Base-by-base conservation (phyloP, 2,797 vertebrate species). In the Phoebastria nigripes region DNA sequence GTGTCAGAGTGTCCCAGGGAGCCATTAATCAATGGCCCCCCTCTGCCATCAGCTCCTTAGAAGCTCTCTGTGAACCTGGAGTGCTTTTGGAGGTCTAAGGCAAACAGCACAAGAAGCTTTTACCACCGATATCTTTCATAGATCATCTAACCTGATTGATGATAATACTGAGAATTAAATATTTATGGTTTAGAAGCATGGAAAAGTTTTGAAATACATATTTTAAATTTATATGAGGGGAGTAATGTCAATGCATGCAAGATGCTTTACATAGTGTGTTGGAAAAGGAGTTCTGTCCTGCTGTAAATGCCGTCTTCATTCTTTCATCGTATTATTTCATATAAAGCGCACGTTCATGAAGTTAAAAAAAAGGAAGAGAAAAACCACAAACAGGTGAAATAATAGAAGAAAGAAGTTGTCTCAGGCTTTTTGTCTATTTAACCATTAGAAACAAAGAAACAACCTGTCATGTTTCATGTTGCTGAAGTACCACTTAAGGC, bases 1-100 rank as follows among this genome's bases (percentile, higher is more conserved):
- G 98, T 98, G 98, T 98, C 98, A 96, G 96, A 93, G 94, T 87
- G 89, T 97, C 96, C 96, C 66, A 90, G 89, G 92, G 96, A 97
- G 82, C 93, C 95, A 98, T 98, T 97, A 94, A 98, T 98, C 98
- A 98, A 93, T 16, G 77, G 37, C 44, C 86, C 29, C 67, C 37
- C 90, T 79, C 97, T 94, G 96, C 98, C 96, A 97, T 86, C 89
- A 96, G 94, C 95, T 97, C 92, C 95, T 97, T 95, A 92, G 96
- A 90, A 95, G 85, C 94, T 96, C 89, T 93, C 67, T 0, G 7
- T 85, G 95, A 85, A 95, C 78, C 90, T 81, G 90, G 77, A 97
- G 96, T 96, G 91, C 86, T 95, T 96, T 51, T 82, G 88, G 90
- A 97, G 73, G 46, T 93, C 90, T 84, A 39, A 28, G 91, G 72